Conservation (phyloP, 2,888 invertebrate species). For the Stenodera caucasica region DNA sequence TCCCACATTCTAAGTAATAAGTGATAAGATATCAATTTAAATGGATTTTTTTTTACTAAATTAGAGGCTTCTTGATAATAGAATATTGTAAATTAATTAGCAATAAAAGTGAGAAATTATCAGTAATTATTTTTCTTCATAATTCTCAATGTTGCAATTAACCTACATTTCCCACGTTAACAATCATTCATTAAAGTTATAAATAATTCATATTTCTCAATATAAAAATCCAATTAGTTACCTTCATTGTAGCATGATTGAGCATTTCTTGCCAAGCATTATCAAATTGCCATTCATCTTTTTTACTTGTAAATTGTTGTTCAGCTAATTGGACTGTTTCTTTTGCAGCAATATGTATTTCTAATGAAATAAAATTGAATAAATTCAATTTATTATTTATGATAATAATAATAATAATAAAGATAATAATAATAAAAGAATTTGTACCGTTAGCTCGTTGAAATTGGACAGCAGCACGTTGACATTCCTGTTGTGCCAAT, state of each 20-base stretch:
- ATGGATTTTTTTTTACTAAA: too few relatives aligned
- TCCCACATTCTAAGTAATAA: too few relatives aligned
- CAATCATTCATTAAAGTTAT: neutral
- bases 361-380: conserved; percentile 52
- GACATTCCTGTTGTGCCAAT: conserved; percentile 79
- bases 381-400: conserved; percentile 8
- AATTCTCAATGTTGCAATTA: neutral
- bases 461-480: conserved; percentile 87
- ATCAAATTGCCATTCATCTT: conserved; percentile 87
- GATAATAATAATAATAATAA: too few relatives aligned
- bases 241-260: conserved; percentile 93
- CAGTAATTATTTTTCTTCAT: too few relatives aligned
- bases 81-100: too few relatives aligned
- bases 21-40: too few relatives aligned
- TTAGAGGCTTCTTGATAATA: too few relatives aligned
- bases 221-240: conserved; percentile 45
- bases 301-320: conserved; percentile 73
- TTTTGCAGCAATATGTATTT: conserved; percentile 89
- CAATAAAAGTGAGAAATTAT: too few relatives aligned
- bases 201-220: neutral
- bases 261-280: conserved; percentile 97
- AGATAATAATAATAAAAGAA: conserved; percentile 10
- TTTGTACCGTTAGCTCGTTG: conserved; percentile 81
- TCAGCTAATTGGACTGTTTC: conserved; percentile 92
- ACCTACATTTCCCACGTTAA: neutral